Evolutionary conservation across 1,140 invertebrate species (phyloP).

Genomic region (Caenorhabditis tropicalis): DNA sequence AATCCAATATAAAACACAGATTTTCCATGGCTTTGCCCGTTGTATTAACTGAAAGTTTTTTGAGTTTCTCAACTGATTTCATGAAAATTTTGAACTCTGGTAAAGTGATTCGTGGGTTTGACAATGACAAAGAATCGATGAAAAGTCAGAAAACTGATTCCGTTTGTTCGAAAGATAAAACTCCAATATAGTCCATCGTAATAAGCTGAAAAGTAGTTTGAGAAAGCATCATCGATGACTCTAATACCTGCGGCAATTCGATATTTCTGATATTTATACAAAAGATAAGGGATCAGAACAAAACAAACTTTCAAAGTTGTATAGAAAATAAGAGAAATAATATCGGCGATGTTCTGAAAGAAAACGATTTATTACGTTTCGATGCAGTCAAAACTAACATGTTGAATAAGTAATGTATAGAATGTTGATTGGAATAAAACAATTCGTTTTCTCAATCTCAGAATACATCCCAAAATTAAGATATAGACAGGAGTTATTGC

Average conservation of each 20-base stretch:
- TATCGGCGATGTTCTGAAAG: not conserved
- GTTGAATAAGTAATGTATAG: not conserved
- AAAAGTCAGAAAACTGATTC: not conserved
- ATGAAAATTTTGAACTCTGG: not conserved
- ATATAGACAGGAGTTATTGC: not conserved
- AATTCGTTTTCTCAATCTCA: not conserved
- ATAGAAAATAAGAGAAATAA: not conserved
- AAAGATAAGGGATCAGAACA: not conserved
- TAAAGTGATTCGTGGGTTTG: not conserved
- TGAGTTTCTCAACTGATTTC: not conserved
- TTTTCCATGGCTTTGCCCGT: not conserved
- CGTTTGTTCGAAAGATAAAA: not conserved
- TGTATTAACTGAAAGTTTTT: not conserved
- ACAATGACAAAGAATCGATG: not conserved
- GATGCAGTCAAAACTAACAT: too few species aligned
- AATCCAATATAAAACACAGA: not conserved
- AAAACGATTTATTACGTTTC: too few species aligned
- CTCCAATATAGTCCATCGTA: not conserved
- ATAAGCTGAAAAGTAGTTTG: not conserved
- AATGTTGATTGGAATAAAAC: not conserved
- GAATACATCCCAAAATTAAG: not conserved
- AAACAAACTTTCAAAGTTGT: not conserved
- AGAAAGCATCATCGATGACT: not conserved
- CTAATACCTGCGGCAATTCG: not conserved
- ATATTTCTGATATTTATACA: not conserved